Evolutionary conservation across 2,888 invertebrate species (phyloP), one percentile per base, ranked within the genome.

Genomic region (Sesia apiformis): DNA sequence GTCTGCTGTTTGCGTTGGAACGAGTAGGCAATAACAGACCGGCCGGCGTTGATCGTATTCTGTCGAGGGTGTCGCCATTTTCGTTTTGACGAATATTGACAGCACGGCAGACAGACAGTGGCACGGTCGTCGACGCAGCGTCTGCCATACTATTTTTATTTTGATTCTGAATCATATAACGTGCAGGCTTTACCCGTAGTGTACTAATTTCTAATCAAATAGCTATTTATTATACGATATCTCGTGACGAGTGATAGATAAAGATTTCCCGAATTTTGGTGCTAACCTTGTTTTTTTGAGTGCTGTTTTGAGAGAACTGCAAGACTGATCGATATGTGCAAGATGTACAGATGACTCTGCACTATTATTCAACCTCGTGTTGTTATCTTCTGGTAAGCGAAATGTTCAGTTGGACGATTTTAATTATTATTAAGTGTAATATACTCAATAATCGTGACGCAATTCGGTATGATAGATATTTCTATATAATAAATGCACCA

Each of bases 21-120:
- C 53, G 79, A 66, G 82, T 83, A 57, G 58, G 67, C 49, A 56
- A 63, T 60, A 71, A 60, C 69, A 63, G 74, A 74, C 84, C 72
- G 78, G 80, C 82, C 74, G 77, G 76, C 77, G 81, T 76, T 85
- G 86, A 88, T 85, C 88, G 87, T 86, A 83, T 84, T 85, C 85
- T 78, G 86, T 85, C 85, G 88, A 87, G 87, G 92, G 92, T 92
- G 92, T 92, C 92, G 92, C 92, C 92, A 92, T 92, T 92, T 92
- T 92, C 91, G 78, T 87, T 91, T 92, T 92, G 92, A 92, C 92
- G 92, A 92, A 92, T 92, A 92, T 92, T 92, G 92, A 92, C 92
- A 92, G 92, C 91, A 74, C 78, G 79, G 84, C 87, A 88, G 88
- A 87, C 87, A 88, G 87, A 87, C 87, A 86, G 87, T 77, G 81